These are phyloP conservation scores for Empidonax alnorum DNA, from an alignment of 2,113 vertebrate genomes.

Conservation along the genomic window DNA sequence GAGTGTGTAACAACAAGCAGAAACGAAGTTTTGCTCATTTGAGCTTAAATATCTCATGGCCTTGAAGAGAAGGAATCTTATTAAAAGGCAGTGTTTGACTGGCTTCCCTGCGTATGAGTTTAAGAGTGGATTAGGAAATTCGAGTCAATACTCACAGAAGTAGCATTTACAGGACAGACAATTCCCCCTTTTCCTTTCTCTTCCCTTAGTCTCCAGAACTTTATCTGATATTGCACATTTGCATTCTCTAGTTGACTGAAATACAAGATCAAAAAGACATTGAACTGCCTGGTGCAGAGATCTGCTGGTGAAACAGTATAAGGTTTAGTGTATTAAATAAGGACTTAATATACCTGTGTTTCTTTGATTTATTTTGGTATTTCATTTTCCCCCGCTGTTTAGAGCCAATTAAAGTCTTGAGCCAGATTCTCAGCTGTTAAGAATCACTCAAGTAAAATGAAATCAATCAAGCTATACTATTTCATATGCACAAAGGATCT, in stretches of 20 bases:
- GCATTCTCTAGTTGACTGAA: not conserved
- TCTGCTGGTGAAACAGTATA: not conserved
- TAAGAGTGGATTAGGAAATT: not conserved
- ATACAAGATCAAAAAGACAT: not conserved
- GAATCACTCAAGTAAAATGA: constrained; percentile 25
- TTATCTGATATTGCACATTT: not conserved
- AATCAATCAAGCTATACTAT: constrained; percentile 20
- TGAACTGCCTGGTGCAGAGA: not conserved
- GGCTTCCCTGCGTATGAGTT: not conserved
- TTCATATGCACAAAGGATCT: constrained; percentile 1
- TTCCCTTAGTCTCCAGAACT: not conserved
- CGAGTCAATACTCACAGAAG: not conserved
- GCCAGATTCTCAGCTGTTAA: not conserved
- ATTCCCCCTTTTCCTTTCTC: not conserved
- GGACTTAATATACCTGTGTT: not conserved
- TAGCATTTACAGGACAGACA: not conserved
- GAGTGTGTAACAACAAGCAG: not conserved
- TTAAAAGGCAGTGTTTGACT: not conserved
- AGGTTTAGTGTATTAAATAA: not conserved
- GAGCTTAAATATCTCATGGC: not conserved
- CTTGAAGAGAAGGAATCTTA: not conserved
- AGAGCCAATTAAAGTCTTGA: constrained; percentile 20
- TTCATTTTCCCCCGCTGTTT: not conserved
- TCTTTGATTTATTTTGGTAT: constrained; percentile 15
- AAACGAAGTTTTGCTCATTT: not conserved